Percentiles rank a stretch among this genome's conserved stretches.
These are phyloP conservation scores for Stenoptilia bipunctidactyla DNA, from an alignment of 2,888 invertebrate species.

Conservation along the genomic window DNA sequence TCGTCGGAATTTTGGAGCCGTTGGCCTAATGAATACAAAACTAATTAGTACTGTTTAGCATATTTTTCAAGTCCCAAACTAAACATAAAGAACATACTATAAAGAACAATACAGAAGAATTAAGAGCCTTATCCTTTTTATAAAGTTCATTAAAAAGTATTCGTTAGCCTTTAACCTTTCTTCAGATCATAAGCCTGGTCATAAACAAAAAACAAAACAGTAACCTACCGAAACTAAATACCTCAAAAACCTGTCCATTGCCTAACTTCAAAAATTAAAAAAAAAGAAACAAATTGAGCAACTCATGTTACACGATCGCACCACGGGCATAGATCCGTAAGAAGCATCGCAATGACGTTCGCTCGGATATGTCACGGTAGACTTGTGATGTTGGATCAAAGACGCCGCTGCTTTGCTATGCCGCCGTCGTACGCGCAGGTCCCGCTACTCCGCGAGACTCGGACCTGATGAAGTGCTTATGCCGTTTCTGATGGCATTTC, in stretches of 20 bases:
- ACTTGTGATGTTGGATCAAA: conserved; percentile 48
- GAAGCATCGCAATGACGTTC: conserved; percentile 33
- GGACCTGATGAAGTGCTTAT: conserved; percentile 5
- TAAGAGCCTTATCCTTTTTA: too few species aligned
- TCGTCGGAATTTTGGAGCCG: conserved; percentile 22
- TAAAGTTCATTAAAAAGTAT: too few species aligned
- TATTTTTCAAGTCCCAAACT: too few species aligned
- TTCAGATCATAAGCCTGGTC: too few species aligned
- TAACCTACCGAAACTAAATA: background rate
- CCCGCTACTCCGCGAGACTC: conserved; percentile 28
- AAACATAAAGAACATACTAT: too few species aligned
- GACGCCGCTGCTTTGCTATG: conserved; percentile 38
- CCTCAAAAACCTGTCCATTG: background rate
- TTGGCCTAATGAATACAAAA: conserved; percentile 5
- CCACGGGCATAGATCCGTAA: conserved; percentile 44
- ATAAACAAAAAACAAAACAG: too few species aligned
- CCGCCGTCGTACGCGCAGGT: conserved; percentile 33
- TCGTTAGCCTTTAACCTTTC: too few species aligned
- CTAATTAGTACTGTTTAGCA: too few species aligned
- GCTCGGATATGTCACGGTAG: conserved; percentile 54
- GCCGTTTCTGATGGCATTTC: background rate
- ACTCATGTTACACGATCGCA: background rate
- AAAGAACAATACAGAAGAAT: too few species aligned
- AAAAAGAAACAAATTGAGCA: too few species aligned
- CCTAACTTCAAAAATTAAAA: too few species aligned